Evolutionary conservation across 2,113 vertebrate genomes (phyloP), one percentile per base, ranked within the genome.

Genomic region (Hippocampus guttulatus): DNA sequence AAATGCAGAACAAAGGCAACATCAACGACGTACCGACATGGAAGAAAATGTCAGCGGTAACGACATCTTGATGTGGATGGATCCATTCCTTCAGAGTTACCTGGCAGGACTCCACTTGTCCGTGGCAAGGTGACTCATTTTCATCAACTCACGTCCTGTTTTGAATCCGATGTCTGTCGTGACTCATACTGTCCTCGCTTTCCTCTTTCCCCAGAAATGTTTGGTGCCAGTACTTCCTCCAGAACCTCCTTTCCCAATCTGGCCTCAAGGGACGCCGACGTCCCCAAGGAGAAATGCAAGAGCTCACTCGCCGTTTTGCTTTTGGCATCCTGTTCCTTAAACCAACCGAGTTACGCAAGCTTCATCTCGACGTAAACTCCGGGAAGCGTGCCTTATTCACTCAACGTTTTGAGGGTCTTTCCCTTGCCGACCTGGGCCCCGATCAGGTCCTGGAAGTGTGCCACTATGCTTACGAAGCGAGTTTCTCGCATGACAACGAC

Each of bases 31-130:
- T 2, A 57, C 0, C 0, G 62, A 70, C 0, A 20, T 0, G 6
- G 14, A 49, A 25, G 57, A 43, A 9, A 0, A 18, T 10, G 4
- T 18, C 1, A 9, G 5, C n/a, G 67, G 72, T 6, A 52, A 74
- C 2, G n/a, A 66, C 43, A 81, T 90, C 27, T 83, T 88, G 75
- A 76, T 66, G 0, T 95, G 96, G 80, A 75, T 91, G 14, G 90
- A 92, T 78, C 92, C 93, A 54, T 88, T 93, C 18, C 80, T 94
- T 54, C 95, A 98, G 71, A 94, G 93, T 84, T 95, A 95, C 84
- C 80, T 95, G 70, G 91, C 90, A n/a, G 95, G 92, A 0, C 5
- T 95, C 69, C 91, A 95, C 83, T 79, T 96, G 83, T 81, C 87
- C 0, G 71, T 93, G 57, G 92, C 93, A 64, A 84, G 87, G 67